A percentile compares a stretch with the other conserved stretches of the same genome.
These are phyloP conservation scores for Holacanthella duospinosa DNA, from an alignment of 2,888 invertebrate genomes.

Conservation along the genomic window DNA sequence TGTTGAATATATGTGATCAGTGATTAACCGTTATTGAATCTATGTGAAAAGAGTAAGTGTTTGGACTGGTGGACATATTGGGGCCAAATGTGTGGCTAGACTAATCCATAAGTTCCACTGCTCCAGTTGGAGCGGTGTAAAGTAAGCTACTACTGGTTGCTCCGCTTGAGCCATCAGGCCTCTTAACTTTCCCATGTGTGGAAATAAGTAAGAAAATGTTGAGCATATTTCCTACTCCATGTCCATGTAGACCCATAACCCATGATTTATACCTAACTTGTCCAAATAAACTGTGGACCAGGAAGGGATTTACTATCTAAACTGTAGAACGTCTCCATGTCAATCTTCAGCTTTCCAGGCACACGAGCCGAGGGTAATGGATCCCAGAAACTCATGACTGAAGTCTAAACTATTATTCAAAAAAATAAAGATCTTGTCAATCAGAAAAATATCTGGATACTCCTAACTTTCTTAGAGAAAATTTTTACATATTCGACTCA, in stretches of 20 bases:
- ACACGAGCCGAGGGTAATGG: neutral
- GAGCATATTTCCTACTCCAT: neutral
- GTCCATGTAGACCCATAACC: neutral
- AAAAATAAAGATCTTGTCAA: neutral
- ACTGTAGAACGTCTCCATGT: neutral
- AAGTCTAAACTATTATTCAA: neutral
- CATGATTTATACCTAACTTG: neutral
- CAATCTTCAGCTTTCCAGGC: neutral
- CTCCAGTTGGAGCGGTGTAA: no score
- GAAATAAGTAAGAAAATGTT: neutral
- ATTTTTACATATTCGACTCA: no score
- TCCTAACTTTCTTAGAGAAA: no score
- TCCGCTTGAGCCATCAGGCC: no score
- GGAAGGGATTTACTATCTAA: neutral
- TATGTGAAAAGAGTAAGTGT: no score
- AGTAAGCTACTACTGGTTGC: no score
- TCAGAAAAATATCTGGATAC: no score
- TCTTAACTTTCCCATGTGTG: neutral
- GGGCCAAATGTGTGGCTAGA: neutral
- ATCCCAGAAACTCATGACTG: neutral
- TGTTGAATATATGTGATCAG: no score
- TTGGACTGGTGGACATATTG: neutral
- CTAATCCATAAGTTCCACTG: neutral
- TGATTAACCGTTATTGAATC: no score
- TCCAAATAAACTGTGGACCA: conserved; percentile 1